A percentile compares a stretch with the other conserved stretches of the same genome.
phyloP scores from a whole-genome alignment of 2,888 invertebrate species.

The Dasypolia templi region DNA sequence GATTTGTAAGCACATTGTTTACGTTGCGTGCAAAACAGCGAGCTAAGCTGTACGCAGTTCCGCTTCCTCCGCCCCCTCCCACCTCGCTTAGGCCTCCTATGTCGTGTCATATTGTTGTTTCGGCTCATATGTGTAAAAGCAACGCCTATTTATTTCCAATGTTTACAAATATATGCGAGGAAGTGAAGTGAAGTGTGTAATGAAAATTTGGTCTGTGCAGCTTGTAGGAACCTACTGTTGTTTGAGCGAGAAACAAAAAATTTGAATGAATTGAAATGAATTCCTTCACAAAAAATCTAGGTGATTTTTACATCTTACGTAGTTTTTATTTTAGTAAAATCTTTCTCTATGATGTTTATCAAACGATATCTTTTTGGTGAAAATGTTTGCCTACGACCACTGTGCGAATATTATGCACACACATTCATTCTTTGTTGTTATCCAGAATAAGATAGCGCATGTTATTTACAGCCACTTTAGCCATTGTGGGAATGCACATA shows the following conservation, averaged over 20 bases:
- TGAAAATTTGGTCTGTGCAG: not conserved
- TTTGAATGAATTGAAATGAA: not conserved
- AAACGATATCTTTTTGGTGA: constrained; percentile 3
- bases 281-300: not conserved
- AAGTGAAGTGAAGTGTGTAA: not conserved
- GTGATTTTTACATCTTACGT: not conserved
- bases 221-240: not conserved
- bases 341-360: constrained; percentile 3
- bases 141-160: constrained; percentile 22
- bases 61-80: constrained; percentile 28
- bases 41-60: constrained; percentile 64
- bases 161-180: constrained; percentile 11
- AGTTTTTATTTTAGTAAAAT: not conserved
- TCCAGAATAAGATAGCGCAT: constrained; percentile 32
- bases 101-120: constrained; percentile 48
- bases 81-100: constrained; percentile 32
- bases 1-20: constrained; percentile 84
- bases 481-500: constrained; percentile 47
- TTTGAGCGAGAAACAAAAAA: not conserved
- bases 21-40: constrained; percentile 71
- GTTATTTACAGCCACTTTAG: constrained; percentile 62
- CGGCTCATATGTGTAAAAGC: constrained; percentile 16
- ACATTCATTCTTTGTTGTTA: constrained; percentile 33
- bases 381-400: constrained; percentile 9
- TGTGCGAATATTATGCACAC: constrained; percentile 21